A percentile compares a stretch with the other conserved stretches of the same genome.
These are phyloP conservation scores for Brachionus rubens DNA, from an alignment of 1,140 invertebrate species.

Conservation along the genomic window DNA sequence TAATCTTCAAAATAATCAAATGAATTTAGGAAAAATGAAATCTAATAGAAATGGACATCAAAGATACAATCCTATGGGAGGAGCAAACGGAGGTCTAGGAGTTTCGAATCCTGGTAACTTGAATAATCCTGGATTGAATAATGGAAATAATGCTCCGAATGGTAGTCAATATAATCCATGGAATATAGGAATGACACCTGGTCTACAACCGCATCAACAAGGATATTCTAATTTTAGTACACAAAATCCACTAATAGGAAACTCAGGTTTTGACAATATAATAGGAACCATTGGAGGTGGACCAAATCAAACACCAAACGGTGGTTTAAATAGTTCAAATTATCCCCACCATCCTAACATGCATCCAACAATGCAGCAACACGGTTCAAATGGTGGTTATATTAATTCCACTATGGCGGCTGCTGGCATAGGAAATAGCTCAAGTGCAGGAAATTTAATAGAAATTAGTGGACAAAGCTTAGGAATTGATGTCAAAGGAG, in stretches of 20 bases:
- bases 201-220: neutral
- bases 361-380: slow-evolving; percentile 4
- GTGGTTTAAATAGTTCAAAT: too few species aligned
- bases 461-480: too few species aligned
- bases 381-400: too few species aligned
- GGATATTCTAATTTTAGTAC: slow-evolving; percentile 16
- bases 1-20: neutral
- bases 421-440: too few species aligned
- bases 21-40: slow-evolving; percentile 30
- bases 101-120: neutral
- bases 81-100: neutral
- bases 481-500: too few species aligned
- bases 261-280: slow-evolving; percentile 1
- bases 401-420: too few species aligned
- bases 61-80: neutral
- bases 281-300: neutral
- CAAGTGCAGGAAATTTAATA: too few species aligned
- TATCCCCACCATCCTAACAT: neutral
- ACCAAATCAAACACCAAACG: neutral
- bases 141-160: neutral
- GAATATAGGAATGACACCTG: neutral
- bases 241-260: neutral
- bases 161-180: neutral
- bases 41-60: slow-evolving; percentile 3
- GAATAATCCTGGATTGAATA: neutral